A percentile compares a stretch with the other conserved stretches of the same genome.
These are phyloP conservation scores for Sapayoa aenigma DNA, from an alignment of 2,113 vertebrate genomes.

Conservation along the genomic window DNA sequence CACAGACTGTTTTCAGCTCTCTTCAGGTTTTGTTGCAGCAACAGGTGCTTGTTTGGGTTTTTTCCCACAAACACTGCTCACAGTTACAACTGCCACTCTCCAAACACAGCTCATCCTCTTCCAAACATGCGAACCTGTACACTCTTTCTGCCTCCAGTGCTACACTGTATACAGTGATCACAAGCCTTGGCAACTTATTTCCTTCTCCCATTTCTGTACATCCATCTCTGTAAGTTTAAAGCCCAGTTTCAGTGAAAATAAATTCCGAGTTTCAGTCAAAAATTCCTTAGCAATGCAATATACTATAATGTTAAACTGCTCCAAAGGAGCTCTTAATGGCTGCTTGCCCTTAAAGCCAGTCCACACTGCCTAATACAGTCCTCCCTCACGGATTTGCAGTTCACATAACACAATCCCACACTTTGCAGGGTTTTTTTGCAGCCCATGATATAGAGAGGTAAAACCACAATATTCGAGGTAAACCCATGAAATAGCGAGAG, in stretches of 20 bases:
- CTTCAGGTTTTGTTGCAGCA: slow-evolving; percentile 44
- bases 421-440: no score
- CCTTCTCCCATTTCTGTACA: background rate
- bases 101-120: slow-evolving; percentile 5
- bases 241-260: background rate
- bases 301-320: background rate
- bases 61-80: background rate
- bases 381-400: no score
- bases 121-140: background rate
- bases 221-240: background rate
- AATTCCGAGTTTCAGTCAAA: background rate
- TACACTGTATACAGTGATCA: background rate
- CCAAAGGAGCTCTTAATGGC: background rate
- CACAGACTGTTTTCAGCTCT: slow-evolving; percentile 32
- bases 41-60: slow-evolving; percentile 3
- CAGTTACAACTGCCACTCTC: background rate
- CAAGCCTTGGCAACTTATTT: background rate
- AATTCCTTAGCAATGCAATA: background rate
- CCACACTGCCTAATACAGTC: background rate
- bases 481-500: no score
- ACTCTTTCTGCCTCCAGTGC: background rate
- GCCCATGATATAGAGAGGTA: no score
- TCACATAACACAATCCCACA: no score
- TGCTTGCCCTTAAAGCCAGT: background rate
- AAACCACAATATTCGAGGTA: no score